A percentile compares a stretch with the other conserved stretches of the same genome.
Conservation (phyloP, 2,888 invertebrate genomes). For the Marronus borbonicus region DNA sequence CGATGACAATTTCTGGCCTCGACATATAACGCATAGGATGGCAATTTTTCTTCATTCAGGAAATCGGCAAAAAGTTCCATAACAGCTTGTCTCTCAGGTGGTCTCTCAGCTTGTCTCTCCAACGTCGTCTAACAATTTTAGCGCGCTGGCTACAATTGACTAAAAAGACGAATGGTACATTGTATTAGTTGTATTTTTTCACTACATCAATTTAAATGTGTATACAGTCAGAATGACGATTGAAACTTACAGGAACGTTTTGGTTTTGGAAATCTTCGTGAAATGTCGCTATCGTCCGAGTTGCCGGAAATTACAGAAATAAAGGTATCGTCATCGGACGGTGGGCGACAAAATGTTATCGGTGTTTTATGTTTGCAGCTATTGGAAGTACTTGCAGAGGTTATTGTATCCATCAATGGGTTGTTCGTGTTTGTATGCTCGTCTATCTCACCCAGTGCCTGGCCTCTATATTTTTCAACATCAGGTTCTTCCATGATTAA, state of each 20-base stretch:
- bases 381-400: not conserved
- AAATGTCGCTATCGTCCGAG: not conserved
- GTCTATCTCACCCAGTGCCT: not conserved
- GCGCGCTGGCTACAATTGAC: not conserved
- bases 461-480: constrained; percentile 18
- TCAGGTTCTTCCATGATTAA: constrained; percentile 4
- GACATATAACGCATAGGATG: not conserved
- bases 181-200: not conserved
- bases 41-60: not conserved
- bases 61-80: not conserved
- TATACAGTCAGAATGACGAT: not conserved
- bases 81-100: not conserved
- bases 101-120: not conserved
- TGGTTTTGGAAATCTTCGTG: not conserved
- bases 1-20: not conserved
- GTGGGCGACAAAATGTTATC: not conserved
- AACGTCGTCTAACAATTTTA: not conserved
- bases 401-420: not conserved
- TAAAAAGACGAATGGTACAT: not conserved
- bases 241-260: not conserved
- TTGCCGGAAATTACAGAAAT: not conserved
- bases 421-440: not conserved
- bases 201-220: not conserved
- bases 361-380: too few relatives aligned
- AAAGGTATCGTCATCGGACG: not conserved